A percentile compares a stretch with the other conserved stretches of the same genome.
Evolutionary conservation across 2,888 invertebrate species (phyloP).

Genomic region (Nemurella pictetii): DNA sequence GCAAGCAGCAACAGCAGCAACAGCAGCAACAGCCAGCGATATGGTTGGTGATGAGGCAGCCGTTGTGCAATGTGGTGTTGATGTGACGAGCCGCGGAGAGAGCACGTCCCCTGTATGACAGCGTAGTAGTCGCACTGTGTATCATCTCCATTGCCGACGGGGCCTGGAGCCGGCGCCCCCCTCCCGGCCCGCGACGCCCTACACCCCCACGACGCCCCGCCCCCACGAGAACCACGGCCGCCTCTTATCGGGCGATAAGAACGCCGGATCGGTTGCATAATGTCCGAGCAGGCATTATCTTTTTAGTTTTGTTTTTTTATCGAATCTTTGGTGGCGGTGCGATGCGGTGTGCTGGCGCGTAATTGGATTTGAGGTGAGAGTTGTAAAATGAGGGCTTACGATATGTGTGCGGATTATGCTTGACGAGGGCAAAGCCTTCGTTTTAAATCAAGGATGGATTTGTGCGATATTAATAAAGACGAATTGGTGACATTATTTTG

Average conservation of each 20-base stretch:
- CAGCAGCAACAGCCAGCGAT: no score
- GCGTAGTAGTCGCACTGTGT: not conserved
- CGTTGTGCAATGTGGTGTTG: not conserved
- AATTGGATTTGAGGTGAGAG: not conserved
- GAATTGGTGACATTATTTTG: not conserved
- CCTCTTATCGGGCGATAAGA: not conserved
- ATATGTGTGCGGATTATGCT: not conserved
- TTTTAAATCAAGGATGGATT: not conserved
- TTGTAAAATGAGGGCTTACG: not conserved
- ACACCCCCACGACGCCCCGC: not conserved
- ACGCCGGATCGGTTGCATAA: not conserved
- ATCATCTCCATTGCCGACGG: not conserved
- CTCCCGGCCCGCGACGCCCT: not conserved
- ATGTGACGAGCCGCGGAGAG: not conserved
- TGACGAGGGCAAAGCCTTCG: not conserved
- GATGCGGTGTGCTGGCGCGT: not conserved
- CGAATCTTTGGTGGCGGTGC: not conserved
- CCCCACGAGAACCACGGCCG: not conserved
- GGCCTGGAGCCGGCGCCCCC: not conserved
- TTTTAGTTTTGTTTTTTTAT: no score
- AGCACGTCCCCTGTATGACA: not conserved
- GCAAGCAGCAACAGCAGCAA: no score
- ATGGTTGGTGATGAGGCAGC: not conserved
- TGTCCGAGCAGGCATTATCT: not conserved
- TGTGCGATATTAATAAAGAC: not conserved